A percentile compares a stretch with the other conserved stretches of the same genome.
phyloP scores from a whole-genome alignment of 2,888 invertebrate genomes.

The Tetragnatha montana region DNA sequence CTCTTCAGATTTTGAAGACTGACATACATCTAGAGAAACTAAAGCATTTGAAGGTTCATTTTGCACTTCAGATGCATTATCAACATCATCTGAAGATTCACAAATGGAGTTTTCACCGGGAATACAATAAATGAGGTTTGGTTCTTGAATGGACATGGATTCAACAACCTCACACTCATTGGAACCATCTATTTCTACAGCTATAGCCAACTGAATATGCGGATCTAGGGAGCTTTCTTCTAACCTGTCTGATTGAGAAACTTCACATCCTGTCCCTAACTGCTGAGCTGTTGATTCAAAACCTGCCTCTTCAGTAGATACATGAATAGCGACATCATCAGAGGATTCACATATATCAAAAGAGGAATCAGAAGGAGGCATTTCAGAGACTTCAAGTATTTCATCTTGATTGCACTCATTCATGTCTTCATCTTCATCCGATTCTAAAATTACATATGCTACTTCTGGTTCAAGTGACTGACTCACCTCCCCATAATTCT shows the following conservation, averaged over 20 bases:
- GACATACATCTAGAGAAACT: constrained; percentile 34
- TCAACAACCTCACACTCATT: constrained; percentile 45
- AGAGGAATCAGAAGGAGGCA: constrained; percentile 2
- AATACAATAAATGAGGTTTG: background rate
- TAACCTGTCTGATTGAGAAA: constrained; percentile 46
- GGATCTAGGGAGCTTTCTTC: constrained; percentile 4
- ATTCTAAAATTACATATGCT: background rate
- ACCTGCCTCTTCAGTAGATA: constrained; percentile 12
- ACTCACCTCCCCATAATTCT: constrained; percentile 34
- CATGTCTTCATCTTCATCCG: constrained; percentile 5
- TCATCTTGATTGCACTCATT: constrained; percentile 22
- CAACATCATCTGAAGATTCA: constrained; percentile 59
- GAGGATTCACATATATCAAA: constrained; percentile 47
- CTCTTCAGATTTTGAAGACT: constrained; percentile 40
- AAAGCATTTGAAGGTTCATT: background rate
- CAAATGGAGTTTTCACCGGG: constrained; percentile 33
- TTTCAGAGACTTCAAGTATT: background rate
- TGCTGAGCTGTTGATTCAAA: background rate
- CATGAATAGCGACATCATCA: constrained; percentile 19
- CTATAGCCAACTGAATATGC: background rate
- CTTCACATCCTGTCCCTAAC: constrained; percentile 45
- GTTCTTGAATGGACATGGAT: background rate
- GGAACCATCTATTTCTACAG: constrained; percentile 31
- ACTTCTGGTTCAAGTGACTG: constrained; percentile 33
- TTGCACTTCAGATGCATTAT: background rate